A percentile compares a stretch with the other conserved stretches of the same genome.
phyloP scores from a whole-genome alignment of 2,113 vertebrate species.

The Notarius lentiginosus region DNA sequence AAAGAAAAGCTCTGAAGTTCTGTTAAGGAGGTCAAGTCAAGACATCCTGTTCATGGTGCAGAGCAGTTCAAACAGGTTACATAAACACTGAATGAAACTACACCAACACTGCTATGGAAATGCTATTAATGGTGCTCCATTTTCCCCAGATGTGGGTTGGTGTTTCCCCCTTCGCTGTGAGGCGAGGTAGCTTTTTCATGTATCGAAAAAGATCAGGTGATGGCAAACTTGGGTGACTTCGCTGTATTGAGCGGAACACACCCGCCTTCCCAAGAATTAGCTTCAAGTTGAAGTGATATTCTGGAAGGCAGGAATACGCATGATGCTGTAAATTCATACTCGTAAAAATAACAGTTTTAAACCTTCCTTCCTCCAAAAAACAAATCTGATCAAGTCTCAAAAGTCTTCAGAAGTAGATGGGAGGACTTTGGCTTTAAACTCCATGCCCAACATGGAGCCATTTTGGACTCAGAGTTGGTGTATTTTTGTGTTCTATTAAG shows the following conservation, averaged over 20 bases:
- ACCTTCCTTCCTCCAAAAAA: background rate
- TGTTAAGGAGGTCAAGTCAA: conserved; percentile 17
- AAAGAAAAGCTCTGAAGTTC: background rate
- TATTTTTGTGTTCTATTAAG: background rate
- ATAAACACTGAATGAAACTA: background rate
- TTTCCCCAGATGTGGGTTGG: background rate
- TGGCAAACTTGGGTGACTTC: background rate
- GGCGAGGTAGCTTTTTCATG: background rate
- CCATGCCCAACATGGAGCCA: background rate
- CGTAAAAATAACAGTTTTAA: background rate
- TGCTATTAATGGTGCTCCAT: background rate
- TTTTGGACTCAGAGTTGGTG: background rate
- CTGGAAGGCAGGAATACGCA: background rate
- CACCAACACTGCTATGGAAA: background rate
- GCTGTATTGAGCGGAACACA: no score
- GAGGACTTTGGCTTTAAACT: background rate
- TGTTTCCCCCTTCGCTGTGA: background rate
- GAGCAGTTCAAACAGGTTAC: background rate
- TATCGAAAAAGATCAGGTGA: background rate
- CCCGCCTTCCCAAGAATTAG: background rate
- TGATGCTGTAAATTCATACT: background rate
- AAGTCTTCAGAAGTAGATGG: background rate
- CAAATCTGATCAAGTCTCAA: background rate
- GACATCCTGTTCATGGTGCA: conserved; percentile 16
- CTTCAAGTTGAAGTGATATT: background rate